Base-by-base conservation (phyloP, 2,113 vertebrate genomes). In the Zootoca vivipara region DNA sequence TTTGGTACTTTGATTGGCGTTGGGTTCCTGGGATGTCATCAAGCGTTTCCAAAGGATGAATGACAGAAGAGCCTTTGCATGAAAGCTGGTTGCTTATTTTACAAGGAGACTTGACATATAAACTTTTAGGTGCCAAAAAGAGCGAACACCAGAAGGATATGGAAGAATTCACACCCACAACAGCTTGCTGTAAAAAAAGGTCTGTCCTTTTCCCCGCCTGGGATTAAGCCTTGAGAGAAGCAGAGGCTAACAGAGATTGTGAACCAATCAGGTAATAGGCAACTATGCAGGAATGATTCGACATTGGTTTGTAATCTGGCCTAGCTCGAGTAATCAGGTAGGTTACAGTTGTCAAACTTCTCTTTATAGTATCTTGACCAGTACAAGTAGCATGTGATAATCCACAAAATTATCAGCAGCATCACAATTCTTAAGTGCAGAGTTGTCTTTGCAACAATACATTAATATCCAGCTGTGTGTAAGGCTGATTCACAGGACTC, bases 321-420 rank as follows among this genome's bases (percentile, higher is more conserved):
- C 73, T 75, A 40, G 2, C 73, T 75, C 7, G 4, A 24, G 16
- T 33, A 38, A 35, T 35, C 78, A 81, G 9, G 52, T 62, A 16
- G 20, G n/a, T 35, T 24, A 26, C 78, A 81, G n/a, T 56, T 2
- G 30, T 18, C n/a, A 81, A 88, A 18, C 62, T 13, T 75, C 93
- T 35, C 72, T 52, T 86, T 88, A 91, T 74, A 90, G 46, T 81
- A 90, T 46, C 62, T 86, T 90, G 92, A 91, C 86, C 67, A 92
- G 88, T 72, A 93, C 83, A 89, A 87, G 90, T 56, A 46, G 77
- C 42, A 89, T 93, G 40, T 3, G 87, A 3, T 92, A 62, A 92
- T 93, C 92, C 93, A 93, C 90, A 94, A 78, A 77, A 73, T 56
- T 83, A 79, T 86, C 38, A 56, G 78, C 56, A 86, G 90, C 46